Evolutionary conservation across 2,888 invertebrate genomes (phyloP), one percentile per base, ranked within the genome.

Genomic region (Carabus problematicus): DNA sequence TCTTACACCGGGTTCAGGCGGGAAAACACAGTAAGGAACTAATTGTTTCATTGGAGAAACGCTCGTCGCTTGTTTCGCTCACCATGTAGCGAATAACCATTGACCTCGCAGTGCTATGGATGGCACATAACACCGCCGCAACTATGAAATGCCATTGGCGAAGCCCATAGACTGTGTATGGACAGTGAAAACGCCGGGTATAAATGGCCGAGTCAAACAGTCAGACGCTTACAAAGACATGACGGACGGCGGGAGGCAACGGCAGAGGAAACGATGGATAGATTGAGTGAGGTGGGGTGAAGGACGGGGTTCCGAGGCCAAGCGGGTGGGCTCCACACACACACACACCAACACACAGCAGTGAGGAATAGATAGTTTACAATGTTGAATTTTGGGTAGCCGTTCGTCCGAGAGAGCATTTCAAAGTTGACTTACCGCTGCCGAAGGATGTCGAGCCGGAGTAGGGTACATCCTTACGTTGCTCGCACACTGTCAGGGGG

Each of bases 401-500:
- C 56, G 29, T 56, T 29, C 40, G 56, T 29, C 29, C 56, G 12
- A n/a, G 29, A 29, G 56, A 29, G 56, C 45, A 12, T 45, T n/a
- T 45, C 14, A 8, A 58, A 58, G 58, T 39, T 49, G 75, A 88
- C 90, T 88, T 84, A 91, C 90, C 85, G 89, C 87, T 81, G 88
- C 87, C 80, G 90, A 87, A 83, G 91, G 89, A 85, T 91, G 91
- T 85, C 91, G 87, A 82, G 89, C 86, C 82, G 89, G 88, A 81
- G 90, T 86, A 81, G 91, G 90, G 85, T 91, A 91, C 91, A 91
- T 91, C 80, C 75, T 80, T 77, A 72, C 64, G 73, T 74, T 73
- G 75, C 73, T 72, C 40, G 75, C 73, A 71, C 40, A 56, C 4
- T 56, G 12, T 39, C 11, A n/a, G 40, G 11, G n/a, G n/a, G n/a